Base-by-base conservation (phyloP, 2,888 invertebrate genomes). In the Ceramica pisi region DNA sequence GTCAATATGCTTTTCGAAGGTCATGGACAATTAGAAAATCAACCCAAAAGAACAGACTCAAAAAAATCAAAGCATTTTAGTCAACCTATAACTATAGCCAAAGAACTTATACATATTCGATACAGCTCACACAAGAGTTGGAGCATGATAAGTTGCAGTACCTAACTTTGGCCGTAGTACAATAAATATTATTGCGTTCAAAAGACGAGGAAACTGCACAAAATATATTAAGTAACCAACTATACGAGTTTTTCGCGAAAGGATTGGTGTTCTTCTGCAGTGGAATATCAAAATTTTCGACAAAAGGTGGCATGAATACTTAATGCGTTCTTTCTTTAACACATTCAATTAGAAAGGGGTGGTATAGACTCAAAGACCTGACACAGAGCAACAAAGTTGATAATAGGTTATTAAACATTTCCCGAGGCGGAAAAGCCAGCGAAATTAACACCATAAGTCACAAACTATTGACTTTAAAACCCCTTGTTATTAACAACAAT, bases 401-500 rank as follows among this genome's bases (percentile, higher is more conserved):
- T 1, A 26, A 23, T 38, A 51, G 23, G 50, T 21, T 55, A 19
- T 53, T 48, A 10, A 35, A 71, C n/a, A 72, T 55, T 44, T 26
- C 6, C 14, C 44, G 26, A 71, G 19, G 21, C 48, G 14, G 50
- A 79, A 74, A 61, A 56, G 12, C n/a, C 7, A n/a, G n/a, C 38
- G 7, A 73, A 68, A 73, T 79, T 56, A 66, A 79, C 44, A 66
- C 41, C 55, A 56, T 82, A 82, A 66, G 59, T 82, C 65, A 66
- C 55, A 53, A 62, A 71, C 56, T 81, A 79, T 79, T 65, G 65
- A 66, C 75, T 66, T 63, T 53, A 65, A 68, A 79, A 74, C 35
- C 62, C 68, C 80, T 48, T 71, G 53, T 77, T 57, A 71, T 81
- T 64, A 77, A 69, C 50, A 55, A 62, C 66, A 51, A 78, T 79